A percentile compares a stretch with the other conserved stretches of the same genome.
These are phyloP conservation scores for Xenopus petersii DNA, from an alignment of 2,797 vertebrate species.

Conservation along the genomic window DNA sequence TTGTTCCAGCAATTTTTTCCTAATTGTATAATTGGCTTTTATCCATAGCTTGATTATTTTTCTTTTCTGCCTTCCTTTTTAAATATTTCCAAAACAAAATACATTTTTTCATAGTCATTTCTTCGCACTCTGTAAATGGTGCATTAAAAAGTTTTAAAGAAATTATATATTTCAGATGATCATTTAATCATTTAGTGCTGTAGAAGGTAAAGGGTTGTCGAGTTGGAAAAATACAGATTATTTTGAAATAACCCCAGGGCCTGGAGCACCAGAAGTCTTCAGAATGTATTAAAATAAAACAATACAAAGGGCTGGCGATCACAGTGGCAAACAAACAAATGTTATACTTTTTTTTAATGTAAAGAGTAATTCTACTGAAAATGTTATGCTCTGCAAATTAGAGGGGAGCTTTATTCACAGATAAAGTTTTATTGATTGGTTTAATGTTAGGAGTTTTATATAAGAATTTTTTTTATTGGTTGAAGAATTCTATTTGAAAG, in stretches of 20 bases:
- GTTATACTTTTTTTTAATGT: neutral
- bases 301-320: neutral
- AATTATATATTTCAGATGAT: neutral
- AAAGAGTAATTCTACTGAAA: neutral
- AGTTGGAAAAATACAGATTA: neutral
- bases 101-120: too few relatives aligned
- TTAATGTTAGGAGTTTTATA: too few relatives aligned
- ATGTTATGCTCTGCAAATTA: too few relatives aligned
- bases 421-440: too few relatives aligned
- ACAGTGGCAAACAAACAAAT: neutral
- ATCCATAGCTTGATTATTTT: too few relatives aligned
- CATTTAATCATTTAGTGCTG: neutral
- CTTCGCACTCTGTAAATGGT: neutral
- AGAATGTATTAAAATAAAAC: neutral
- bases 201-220: neutral
- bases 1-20: too few relatives aligned
- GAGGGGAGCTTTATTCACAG: too few relatives aligned
- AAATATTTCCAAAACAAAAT: too few relatives aligned
- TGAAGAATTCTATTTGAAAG: too few relatives aligned
- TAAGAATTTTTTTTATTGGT: too few relatives aligned
- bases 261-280: neutral
- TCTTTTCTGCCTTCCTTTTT: too few relatives aligned
- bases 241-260: neutral
- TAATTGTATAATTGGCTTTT: too few relatives aligned
- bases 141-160: neutral